phyloP scores from a whole-genome alignment of 2,888 invertebrate genomes.

The Brassicogethes aeneus region DNA sequence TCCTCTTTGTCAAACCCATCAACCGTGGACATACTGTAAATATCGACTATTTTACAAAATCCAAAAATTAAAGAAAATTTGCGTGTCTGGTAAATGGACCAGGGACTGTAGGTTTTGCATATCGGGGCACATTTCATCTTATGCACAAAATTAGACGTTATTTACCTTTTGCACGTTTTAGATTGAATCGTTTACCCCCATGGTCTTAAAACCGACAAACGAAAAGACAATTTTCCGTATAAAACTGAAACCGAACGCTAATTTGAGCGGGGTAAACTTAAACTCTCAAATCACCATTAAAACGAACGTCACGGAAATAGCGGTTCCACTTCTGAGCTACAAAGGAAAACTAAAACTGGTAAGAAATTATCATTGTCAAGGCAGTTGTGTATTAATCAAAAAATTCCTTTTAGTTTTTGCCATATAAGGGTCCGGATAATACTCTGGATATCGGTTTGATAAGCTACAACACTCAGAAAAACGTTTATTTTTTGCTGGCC shows the following conservation, averaged over 20 bases:
- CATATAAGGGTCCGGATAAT: constrained; percentile 36
- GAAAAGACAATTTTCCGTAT: constrained; percentile 50
- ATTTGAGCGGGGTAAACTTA: constrained; percentile 47
- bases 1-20: no score
- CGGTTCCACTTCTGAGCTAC: constrained; percentile 62
- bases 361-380: constrained; percentile 23
- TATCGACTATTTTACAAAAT: no score
- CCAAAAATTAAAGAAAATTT: no score
- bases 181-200: constrained; percentile 53
- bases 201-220: constrained; percentile 50
- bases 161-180: no score
- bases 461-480: constrained; percentile 54
- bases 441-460: constrained; percentile 57
- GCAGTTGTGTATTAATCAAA: neutral
- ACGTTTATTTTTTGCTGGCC: constrained; percentile 60
- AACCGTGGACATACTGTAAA: no score
- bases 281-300: constrained; percentile 55
- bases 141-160: no score
- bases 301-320: constrained; percentile 66
- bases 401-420: constrained; percentile 32
- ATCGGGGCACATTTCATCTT: no score
- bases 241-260: constrained; percentile 44
- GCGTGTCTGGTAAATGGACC: no score
- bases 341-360: constrained; percentile 60
- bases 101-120: no score